Evolutionary conservation across 2,797 vertebrate genomes (phyloP).

Genomic region (Scolopax rusticola): DNA sequence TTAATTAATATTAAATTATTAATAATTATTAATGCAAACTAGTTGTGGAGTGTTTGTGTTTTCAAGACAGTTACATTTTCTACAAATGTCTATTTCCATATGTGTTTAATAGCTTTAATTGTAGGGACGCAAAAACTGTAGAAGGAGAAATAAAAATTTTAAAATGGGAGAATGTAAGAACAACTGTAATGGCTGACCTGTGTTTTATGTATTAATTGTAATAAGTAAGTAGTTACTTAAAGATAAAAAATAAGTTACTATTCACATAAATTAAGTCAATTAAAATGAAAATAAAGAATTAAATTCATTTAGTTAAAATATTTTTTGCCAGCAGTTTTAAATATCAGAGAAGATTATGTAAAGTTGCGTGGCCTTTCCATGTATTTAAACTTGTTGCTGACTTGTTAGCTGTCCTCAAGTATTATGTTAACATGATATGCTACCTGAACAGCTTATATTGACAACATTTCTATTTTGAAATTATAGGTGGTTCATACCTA

Average conservation of each 20-base stretch:
- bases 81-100: accelerated
- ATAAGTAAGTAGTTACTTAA: background rate
- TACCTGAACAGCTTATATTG: background rate
- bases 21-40: background rate
- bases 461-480: conserved; percentile 26
- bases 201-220: background rate
- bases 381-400: background rate
- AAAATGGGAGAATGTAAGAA: background rate
- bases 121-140: background rate
- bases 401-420: background rate
- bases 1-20: background rate
- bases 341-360: background rate
- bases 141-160: background rate
- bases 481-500: conserved; percentile 90
- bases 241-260: background rate
- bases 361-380: background rate
- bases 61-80: background rate
- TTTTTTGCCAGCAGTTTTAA: background rate
- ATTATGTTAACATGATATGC: background rate
- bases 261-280: accelerated
- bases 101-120: background rate
- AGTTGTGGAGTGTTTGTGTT: background rate
- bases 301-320: background rate
- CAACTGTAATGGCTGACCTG: background rate
- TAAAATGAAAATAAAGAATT: background rate